These are phyloP conservation scores for Junonia oenone DNA, from an alignment of 2,888 invertebrate species.

Conservation along the genomic window DNA sequence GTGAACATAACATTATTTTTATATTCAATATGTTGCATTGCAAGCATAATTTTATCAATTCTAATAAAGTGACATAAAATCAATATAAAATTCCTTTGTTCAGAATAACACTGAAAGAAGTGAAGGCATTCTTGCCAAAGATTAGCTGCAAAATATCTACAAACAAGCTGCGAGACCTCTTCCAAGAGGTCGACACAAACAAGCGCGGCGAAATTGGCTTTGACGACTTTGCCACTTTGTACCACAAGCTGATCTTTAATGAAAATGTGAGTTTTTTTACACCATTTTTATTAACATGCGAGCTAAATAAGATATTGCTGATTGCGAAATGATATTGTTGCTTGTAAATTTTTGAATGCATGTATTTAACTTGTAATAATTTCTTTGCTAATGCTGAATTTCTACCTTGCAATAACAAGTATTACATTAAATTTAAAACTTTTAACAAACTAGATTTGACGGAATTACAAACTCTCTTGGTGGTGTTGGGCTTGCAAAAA, in stretches of 20 bases:
- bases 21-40: too few relatives aligned
- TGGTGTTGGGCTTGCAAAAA: too few relatives aligned
- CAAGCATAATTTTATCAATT: too few relatives aligned
- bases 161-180: constrained; percentile 88
- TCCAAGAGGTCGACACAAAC: constrained; percentile 91
- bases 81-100: background rate
- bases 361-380: too few relatives aligned
- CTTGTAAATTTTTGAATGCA: too few relatives aligned
- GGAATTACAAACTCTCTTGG: too few relatives aligned
- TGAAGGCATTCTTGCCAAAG: constrained; percentile 92
- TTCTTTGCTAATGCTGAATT: too few relatives aligned
- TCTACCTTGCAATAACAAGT: too few relatives aligned
- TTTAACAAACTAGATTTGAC: too few relatives aligned
- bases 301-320: background rate
- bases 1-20: background rate
- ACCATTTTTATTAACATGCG: background rate
- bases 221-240: constrained; percentile 92
- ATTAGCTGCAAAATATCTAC: constrained; percentile 95
- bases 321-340: too few relatives aligned
- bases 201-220: constrained; percentile 91
- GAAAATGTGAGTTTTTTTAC: constrained; percentile 81
- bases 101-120: constrained; percentile 91
- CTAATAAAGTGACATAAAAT: too few relatives aligned
- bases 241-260: constrained; percentile 91
- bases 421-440: too few relatives aligned